phyloP scores from a whole-genome alignment of 2,113 vertebrate genomes.

The Sakesphorus luctuosus region DNA sequence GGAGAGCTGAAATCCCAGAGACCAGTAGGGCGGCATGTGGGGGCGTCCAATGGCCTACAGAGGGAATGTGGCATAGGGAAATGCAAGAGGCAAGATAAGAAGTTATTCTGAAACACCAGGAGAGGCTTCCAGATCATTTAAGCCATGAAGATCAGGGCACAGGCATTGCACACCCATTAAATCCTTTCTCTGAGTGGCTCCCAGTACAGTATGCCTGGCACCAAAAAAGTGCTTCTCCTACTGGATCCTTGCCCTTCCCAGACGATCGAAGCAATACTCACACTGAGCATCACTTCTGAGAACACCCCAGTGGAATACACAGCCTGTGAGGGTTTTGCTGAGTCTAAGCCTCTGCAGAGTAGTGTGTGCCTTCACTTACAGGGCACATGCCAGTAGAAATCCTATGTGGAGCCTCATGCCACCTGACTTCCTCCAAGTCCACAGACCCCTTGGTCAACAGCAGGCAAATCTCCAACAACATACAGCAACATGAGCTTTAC shows the following conservation, averaged over 20 bases:
- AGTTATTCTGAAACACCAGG: neutral
- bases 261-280: neutral
- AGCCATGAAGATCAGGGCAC: neutral
- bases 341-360: neutral
- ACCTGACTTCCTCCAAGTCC: neutral
- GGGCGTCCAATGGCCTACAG: conserved; percentile 78
- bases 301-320: rapidly evolving
- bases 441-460: neutral
- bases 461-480: neutral
- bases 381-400: rapidly evolving
- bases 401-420: rapidly evolving
- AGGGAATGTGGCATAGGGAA: neutral
- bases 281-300: neutral
- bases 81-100: neutral
- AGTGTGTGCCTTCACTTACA: neutral
- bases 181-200: neutral
- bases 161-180: neutral
- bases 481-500: neutral
- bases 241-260: neutral
- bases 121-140: neutral
- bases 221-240: neutral
- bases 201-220: neutral
- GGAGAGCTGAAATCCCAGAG: conserved; percentile 89
- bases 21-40: conserved; percentile 88
- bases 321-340: too few species aligned